Percentiles rank a stretch among this genome's conserved stretches.
These are phyloP conservation scores for Capitella teleta DNA, from an alignment of 1,140 invertebrate species.

Conservation along the genomic window DNA sequence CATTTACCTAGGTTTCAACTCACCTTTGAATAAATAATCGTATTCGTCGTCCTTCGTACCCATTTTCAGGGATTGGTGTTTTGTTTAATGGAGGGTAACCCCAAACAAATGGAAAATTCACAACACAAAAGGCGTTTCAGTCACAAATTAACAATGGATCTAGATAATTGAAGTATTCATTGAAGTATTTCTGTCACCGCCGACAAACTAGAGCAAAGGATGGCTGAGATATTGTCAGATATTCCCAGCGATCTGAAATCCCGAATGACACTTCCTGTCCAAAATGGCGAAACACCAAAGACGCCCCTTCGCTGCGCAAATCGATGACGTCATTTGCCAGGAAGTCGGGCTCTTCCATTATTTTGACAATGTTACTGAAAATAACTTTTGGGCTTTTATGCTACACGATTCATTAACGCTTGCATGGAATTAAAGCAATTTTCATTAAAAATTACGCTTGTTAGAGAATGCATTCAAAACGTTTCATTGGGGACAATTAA, in stretches of 20 bases:
- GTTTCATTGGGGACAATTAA: too few species aligned
- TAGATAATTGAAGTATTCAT: neutral
- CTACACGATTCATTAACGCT: too few species aligned
- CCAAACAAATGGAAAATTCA: neutral
- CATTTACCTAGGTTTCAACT: too few species aligned
- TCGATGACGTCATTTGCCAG: constrained; percentile 1
- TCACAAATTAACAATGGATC: neutral
- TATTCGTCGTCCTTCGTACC: constrained; percentile 94
- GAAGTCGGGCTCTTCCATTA: too few species aligned
- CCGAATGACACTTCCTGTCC: neutral
- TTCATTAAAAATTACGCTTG: too few species aligned
- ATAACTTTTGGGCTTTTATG: too few species aligned
- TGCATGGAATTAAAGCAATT: too few species aligned
- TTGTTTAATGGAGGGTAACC: neutral
- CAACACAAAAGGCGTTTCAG: neutral
- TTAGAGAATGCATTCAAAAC: too few species aligned
- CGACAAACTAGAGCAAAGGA: neutral
- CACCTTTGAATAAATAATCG: constrained; percentile 99
- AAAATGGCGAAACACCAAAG: neutral
- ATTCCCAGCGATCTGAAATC: neutral
- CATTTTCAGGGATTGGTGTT: constrained; percentile 5
- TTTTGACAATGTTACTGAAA: too few species aligned
- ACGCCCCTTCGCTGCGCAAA: constrained; percentile 4
- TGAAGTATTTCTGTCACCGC: neutral
- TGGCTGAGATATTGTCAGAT: constrained; percentile 1